Evolutionary conservation across 2,888 invertebrate genomes (phyloP).

Genomic region (Eremobia ochroleuca): DNA sequence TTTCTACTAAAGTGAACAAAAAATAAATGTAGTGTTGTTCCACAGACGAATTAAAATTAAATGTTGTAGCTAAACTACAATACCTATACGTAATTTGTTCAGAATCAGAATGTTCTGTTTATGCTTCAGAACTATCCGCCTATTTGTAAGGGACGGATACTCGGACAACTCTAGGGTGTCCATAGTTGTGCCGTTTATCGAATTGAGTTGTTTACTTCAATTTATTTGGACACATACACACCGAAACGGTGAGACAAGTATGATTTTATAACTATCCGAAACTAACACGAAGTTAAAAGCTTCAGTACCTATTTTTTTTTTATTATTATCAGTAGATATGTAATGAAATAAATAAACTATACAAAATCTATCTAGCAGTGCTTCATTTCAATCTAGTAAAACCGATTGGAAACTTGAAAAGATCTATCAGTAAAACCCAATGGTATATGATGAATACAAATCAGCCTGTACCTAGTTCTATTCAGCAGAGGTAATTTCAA

Average conservation of each 20-base stretch:
- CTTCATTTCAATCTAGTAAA: slow-evolving; percentile 24
- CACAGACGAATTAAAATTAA: neutral
- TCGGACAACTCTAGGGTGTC: neutral
- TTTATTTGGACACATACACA: neutral
- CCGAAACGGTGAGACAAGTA: slow-evolving; percentile 3
- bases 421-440: neutral
- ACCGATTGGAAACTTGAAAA: neutral
- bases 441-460: neutral
- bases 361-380: slow-evolving; percentile 3
- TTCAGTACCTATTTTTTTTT: slow-evolving; percentile 11
- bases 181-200: neutral
- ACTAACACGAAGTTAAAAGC: slow-evolving; percentile 5
- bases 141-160: slow-evolving; percentile 8
- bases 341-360: slow-evolving; percentile 25
- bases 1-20: neutral
- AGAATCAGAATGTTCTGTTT: no score
- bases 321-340: slow-evolving; percentile 8
- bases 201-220: slow-evolving; percentile 6
- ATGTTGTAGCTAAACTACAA: neutral
- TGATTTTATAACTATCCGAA: slow-evolving; percentile 10
- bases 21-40: slow-evolving; percentile 1
- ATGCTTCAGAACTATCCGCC: slow-evolving; percentile 15
- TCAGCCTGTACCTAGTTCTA: neutral
- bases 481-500: neutral
- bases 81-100: no score